These are phyloP conservation scores for Engraulis encrasicolus DNA, from an alignment of 2,113 vertebrate species.

Conservation along the genomic window DNA sequence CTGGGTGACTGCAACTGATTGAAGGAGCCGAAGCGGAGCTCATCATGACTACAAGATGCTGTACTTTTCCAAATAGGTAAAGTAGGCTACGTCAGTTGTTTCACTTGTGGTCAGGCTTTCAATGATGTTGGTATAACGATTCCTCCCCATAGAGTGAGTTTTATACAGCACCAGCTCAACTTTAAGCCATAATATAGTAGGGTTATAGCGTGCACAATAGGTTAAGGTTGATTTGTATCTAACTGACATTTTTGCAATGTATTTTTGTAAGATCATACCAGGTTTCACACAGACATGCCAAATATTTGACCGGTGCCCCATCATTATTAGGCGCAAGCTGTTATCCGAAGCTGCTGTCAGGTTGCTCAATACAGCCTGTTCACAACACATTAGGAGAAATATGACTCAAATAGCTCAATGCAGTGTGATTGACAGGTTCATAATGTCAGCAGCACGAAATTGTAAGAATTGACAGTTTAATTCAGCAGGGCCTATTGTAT, in stretches of 20 bases:
- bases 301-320: not conserved
- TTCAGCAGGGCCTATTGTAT: not conserved
- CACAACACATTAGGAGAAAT: too few species aligned
- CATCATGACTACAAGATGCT: not conserved
- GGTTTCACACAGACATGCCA: not conserved
- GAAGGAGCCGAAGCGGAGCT: not conserved
- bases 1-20: not conserved
- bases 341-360: not conserved
- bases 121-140: not conserved
- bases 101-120: not conserved
- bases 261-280: not conserved
- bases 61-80: slow-evolving; percentile 10
- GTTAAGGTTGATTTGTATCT: too few species aligned
- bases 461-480: not conserved
- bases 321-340: not conserved
- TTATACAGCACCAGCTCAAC: not conserved
- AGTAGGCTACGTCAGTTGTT: not conserved
- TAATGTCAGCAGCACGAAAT: not conserved
- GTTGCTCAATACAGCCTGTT: not conserved
- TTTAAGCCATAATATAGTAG: not conserved
- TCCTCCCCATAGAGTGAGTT: not conserved
- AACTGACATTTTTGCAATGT: not conserved
- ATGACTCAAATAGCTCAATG: too few species aligned
- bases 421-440: not conserved
- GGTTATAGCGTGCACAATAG: too few species aligned